Evolutionary conservation across 2,113 vertebrate species (phyloP).

Genomic region (Bungarus multicinctus): DNA sequence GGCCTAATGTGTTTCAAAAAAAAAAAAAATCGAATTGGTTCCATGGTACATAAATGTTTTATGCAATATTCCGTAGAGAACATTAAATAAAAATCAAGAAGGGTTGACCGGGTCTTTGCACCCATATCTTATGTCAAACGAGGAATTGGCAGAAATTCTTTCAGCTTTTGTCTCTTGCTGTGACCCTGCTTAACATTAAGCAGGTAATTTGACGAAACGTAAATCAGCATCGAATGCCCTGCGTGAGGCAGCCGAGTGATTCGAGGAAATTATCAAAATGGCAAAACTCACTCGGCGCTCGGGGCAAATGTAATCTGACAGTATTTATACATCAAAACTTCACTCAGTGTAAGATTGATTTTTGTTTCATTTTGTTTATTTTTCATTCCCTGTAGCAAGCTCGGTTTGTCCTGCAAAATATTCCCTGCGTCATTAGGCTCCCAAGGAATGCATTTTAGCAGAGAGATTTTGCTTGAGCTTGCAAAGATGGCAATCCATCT

Average conservation of each 20-base stretch:
- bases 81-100: conserved; percentile 68
- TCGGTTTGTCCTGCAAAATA: conserved; percentile 67
- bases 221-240: conserved; percentile 80
- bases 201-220: conserved; percentile 80
- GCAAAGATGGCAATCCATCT: conserved; percentile 11
- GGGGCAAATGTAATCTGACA: conserved; percentile 78
- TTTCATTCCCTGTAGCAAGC: conserved; percentile 79
- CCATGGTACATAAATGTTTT: conserved; percentile 58
- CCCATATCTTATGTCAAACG: conserved; percentile 63
- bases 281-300: conserved; percentile 73
- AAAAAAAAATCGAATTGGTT: conserved; percentile 49
- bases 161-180: conserved; percentile 70
- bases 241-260: conserved; percentile 74
- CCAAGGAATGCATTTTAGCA: conserved; percentile 64
- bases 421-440: conserved; percentile 71
- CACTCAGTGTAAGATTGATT: conserved; percentile 82
- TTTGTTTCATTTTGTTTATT: conserved; percentile 82
- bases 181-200: conserved; percentile 74
- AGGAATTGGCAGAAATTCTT: conserved; percentile 64
- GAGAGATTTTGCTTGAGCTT: conserved; percentile 11
- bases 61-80: conserved; percentile 64
- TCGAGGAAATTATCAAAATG: conserved; percentile 80
- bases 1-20: conserved; percentile 45
- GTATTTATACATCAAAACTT: conserved; percentile 81
- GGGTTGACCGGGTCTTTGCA: conserved; percentile 57